Conservation (phyloP, 37 sponge, comb jelly and placozoan species). For the Haliclona indistincta region DNA sequence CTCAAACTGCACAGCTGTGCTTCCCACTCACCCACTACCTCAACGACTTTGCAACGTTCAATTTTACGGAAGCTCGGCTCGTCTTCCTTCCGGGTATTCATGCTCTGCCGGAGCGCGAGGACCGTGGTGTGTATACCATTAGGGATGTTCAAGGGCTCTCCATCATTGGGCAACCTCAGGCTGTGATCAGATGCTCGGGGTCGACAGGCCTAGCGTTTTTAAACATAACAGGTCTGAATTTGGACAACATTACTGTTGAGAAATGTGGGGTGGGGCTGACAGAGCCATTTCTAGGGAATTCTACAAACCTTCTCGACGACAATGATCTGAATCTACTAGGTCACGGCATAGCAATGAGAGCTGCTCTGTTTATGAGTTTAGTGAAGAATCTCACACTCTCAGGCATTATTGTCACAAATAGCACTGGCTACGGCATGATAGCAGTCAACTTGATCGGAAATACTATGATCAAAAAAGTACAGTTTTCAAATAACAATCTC, state of each 20-base stretch:
- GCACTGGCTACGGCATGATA: background rate
- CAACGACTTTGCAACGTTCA: no score
- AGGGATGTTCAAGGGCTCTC: background rate
- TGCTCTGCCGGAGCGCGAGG: background rate
- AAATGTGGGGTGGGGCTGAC: background rate
- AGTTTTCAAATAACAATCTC: background rate
- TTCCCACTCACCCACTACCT: no score
- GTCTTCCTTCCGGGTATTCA: conserved; percentile 16
- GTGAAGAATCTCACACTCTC: background rate
- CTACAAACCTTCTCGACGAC: no score
- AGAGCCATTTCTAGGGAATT: no score
- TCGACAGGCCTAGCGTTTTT: background rate
- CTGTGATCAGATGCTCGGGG: background rate
- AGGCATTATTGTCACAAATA: background rate
- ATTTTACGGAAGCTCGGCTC: no score
- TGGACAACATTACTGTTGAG: background rate
- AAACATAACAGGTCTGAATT: background rate
- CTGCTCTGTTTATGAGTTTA: background rate
- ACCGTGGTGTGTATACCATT: background rate
- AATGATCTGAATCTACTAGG: background rate
- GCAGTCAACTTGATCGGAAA: background rate
- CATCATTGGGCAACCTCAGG: background rate
- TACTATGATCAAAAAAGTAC: background rate
- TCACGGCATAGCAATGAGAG: background rate
- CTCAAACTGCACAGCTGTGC: no score